Percentiles rank a stretch among this genome's conserved stretches.
Conservation (phyloP, 2,888 invertebrate genomes). For the Thymelicus acteon region DNA sequence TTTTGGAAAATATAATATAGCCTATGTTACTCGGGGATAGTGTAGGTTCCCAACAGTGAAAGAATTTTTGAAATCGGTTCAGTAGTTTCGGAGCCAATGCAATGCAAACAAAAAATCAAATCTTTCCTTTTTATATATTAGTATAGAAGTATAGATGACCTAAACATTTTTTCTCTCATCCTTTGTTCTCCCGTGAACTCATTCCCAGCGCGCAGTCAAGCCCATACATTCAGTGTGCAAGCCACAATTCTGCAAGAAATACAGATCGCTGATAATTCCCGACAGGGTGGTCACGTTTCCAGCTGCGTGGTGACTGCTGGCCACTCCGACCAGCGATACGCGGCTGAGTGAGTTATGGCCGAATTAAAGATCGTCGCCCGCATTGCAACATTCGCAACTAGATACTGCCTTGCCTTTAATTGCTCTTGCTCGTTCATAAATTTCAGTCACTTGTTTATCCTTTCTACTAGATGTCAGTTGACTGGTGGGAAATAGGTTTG, state of each 20-base stretch:
- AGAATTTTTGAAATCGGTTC: no score
- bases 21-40: no score
- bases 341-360: constrained; percentile 15
- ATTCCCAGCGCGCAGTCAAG: neutral
- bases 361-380: constrained; percentile 14
- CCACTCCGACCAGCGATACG: constrained; percentile 7
- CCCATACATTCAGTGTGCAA: constrained; percentile 2
- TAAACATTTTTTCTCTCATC: no score
- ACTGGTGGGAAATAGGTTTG: neutral
- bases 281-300: constrained; percentile 27
- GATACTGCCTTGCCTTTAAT: constrained; percentile 32
- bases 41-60: no score
- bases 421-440: constrained; percentile 20
- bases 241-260: neutral
- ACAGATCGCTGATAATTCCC: constrained; percentile 17
- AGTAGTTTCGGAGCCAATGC: no score
- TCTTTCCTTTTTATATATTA: no score
- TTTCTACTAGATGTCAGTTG: neutral
- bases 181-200: no score
- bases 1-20: no score
- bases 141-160: no score
- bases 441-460: constrained; percentile 16
- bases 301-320: neutral
- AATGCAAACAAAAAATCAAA: no score
- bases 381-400: constrained; percentile 20